Evolutionary conservation across 1,140 invertebrate species (phyloP), one percentile per base, ranked within the genome.

Genomic region (Sminthurinus signatus): DNA sequence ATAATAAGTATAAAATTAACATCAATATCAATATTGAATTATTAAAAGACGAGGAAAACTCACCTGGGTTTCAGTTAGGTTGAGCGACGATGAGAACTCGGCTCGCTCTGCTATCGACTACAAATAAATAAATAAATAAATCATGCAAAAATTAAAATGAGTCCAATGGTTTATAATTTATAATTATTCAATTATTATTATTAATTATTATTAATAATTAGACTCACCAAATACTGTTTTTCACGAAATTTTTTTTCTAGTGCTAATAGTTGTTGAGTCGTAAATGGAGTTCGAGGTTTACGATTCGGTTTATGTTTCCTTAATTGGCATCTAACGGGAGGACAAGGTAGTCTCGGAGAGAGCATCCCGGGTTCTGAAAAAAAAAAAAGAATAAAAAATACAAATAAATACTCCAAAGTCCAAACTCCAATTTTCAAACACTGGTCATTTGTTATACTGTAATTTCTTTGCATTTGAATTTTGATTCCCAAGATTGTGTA

Each of bases 211-310:
- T n/a, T n/a, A n/a, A n/a, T n/a, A n/a, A n/a, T n/a, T n/a, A n/a
- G n/a, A n/a, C n/a, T n/a, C n/a, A n/a, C n/a, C n/a, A 86, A 75
- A 74, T 86, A 86, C 74, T 84, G 83, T 74, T 86, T 86, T 69
- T 81, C 76, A 43, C 81, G 73, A 74, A 86, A 86, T 74, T 86
- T 86, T 68, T 79, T 75, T 72, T 86, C 84, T 60, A 86, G 73
- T 10, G 82, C 80, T 67, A 84, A 71, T 31, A 86, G 74, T 73
- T 86, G 84, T 64, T 85, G 82, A 10, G 84, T 84, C 2, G 83
- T 85, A 75, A 86, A 86, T 2, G 84, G 84, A 3, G 85, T 86
- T 32, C 85, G 73, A 19, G 84, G 84, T 73, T 86, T 86, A 46
- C 84, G 75, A 76, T 86, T 85, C 55, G 83, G 82, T 73, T 86